Percentiles rank a stretch among this genome's conserved stretches.
These are phyloP conservation scores for Glyphotaelius pellucidus DNA, from an alignment of 2,888 invertebrate species.

Conservation along the genomic window DNA sequence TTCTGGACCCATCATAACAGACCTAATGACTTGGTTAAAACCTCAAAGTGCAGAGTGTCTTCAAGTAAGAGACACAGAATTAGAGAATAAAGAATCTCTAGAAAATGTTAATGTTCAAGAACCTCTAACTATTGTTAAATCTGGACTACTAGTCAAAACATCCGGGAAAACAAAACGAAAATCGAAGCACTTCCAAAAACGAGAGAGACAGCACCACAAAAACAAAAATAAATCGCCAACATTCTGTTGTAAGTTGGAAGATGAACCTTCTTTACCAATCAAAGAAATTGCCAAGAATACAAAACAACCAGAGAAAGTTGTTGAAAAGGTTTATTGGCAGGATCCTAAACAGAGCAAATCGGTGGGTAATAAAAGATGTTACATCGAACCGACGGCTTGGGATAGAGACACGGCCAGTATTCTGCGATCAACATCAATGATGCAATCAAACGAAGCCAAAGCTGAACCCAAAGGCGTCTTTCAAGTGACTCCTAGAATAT, in stretches of 20 bases:
- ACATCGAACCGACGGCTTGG: constrained; percentile 77
- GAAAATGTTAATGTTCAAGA: constrained; percentile 73
- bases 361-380: constrained; percentile 77
- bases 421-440: constrained; percentile 65
- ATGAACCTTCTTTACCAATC: constrained; percentile 45
- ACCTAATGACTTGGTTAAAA: constrained; percentile 82
- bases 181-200: constrained; percentile 73
- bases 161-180: constrained; percentile 74
- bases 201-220: constrained; percentile 70
- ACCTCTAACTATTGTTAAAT: constrained; percentile 75
- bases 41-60: constrained; percentile 72
- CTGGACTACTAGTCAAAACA: constrained; percentile 72
- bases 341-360: constrained; percentile 68
- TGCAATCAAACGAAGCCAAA: constrained; percentile 54
- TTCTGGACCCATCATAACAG: constrained; percentile 80
- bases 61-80: constrained; percentile 66
- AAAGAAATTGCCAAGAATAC: constrained; percentile 27
- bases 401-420: constrained; percentile 79
- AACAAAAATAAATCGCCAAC: constrained; percentile 66
- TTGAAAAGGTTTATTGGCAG: constrained; percentile 63
- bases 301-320: constrained; percentile 17
- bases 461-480: constrained; percentile 58
- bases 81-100: constrained; percentile 15
- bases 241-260: constrained; percentile 59
- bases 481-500: constrained; percentile 65